Evolutionary conservation across 2,888 invertebrate species (phyloP), one percentile per base, ranked within the genome.

Genomic region (Choreutis nemorana): DNA sequence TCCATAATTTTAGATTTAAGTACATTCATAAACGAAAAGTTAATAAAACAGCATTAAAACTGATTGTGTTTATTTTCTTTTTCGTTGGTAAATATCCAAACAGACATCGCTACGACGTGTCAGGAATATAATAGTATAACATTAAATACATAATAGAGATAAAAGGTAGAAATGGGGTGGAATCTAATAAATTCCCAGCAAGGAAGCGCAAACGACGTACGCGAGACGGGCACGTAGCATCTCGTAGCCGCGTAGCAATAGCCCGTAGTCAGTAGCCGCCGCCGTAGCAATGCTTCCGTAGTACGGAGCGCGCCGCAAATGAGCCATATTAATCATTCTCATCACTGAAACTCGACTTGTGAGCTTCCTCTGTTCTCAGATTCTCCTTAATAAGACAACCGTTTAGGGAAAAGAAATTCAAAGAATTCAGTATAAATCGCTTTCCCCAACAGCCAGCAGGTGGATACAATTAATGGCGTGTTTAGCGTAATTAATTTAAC

Each of bases 291-390:
- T 39, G 42, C 41, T 40, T 36, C 34, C 37, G 34, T 39, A 31
- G 41, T 52, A 52, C 51, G 41, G 45, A 52, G 60, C 61, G 63
- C 55, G 56, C 70, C 72, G 58, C 71, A 77, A 77, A 77, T 77
- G 77, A 77, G 73, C 64, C 56, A 59, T 71, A 77, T 77, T 75
- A 77, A 77, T 77, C 77, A 77, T 75, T 59, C 53, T 51, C 70
- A 68, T 72, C 67, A 72, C 56, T 60, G 60, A 62, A 63, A 55
- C 64, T 57, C 60, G 72, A 72, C 71, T 71, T 66, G 59, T 64
- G 58, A 58, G 63, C 67, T 66, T 70, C 63, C 63, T 61, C 56
- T 57, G 56, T 53, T 54, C 36, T 52, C 60, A 63, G 71, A 71
- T 73, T 68, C 53, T 51, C 53, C 53, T 55, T 64, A 62, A 63